Conservation (phyloP, 2,113 vertebrate species). For the Sorex fumeus region DNA sequence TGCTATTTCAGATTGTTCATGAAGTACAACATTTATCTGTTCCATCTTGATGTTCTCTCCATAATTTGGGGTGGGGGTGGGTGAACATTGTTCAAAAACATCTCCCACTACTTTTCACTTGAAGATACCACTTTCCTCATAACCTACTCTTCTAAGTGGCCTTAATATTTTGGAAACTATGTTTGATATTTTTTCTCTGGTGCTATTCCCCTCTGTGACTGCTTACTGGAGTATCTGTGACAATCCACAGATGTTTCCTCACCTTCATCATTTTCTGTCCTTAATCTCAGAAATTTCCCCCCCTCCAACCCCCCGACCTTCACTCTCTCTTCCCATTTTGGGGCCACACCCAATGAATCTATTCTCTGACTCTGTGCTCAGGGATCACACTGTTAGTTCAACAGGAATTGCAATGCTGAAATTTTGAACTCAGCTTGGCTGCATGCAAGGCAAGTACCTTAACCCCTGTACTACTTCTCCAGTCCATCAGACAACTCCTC, state of each 20-base stretch:
- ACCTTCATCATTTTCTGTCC: neutral
- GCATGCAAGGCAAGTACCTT: too few species aligned
- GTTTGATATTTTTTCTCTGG: neutral
- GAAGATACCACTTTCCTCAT: neutral
- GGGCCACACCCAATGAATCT: too few species aligned
- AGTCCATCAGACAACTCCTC: too few species aligned
- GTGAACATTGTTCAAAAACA: neutral
- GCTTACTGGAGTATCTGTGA: neutral
- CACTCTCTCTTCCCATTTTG: neutral
- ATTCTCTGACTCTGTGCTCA: too few species aligned
- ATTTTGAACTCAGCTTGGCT: too few species aligned
- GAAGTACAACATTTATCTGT: neutral
- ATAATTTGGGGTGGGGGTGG: neutral
- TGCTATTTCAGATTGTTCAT: constrained; percentile 15
- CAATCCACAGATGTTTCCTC: neutral
- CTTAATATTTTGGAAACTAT: neutral
- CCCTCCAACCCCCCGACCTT: too few species aligned
- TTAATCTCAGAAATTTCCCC: neutral
- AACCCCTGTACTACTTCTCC: too few species aligned
- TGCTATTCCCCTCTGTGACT: neutral
- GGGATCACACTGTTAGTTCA: too few species aligned
- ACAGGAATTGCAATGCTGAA: too few species aligned
- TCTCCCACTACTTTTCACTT: neutral
- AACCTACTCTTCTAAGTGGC: neutral
- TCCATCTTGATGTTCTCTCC: constrained; percentile 15